phyloP scores from a whole-genome alignment of 2,113 vertebrate species.

The Oxyura jamaicensis region DNA sequence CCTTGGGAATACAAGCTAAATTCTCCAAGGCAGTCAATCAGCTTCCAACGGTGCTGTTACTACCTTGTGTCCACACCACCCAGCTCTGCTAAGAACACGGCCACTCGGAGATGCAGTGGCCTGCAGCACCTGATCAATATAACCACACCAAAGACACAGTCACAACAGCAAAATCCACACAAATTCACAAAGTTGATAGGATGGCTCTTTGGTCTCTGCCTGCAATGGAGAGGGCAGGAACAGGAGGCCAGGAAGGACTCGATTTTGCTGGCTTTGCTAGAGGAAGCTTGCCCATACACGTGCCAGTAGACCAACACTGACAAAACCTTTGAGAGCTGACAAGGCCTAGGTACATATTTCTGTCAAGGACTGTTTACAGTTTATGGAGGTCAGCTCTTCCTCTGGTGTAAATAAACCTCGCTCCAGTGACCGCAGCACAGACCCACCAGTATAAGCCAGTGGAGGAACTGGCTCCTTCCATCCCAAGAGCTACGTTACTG shows the following conservation, averaged over 20 bases:
- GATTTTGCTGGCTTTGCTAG: slow-evolving; percentile 14
- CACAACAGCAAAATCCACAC: neutral
- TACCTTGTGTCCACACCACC: neutral
- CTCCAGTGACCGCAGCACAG: neutral
- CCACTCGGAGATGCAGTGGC: neutral
- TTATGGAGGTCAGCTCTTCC: slow-evolving; percentile 49
- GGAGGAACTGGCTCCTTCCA: neutral
- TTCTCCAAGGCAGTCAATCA: neutral
- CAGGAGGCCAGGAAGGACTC: neutral
- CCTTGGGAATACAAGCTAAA: neutral
- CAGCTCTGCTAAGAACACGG: neutral
- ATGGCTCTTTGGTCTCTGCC: neutral
- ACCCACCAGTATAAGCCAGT: neutral
- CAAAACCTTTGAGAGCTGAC: slow-evolving; percentile 39
- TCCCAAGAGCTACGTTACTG: neutral
- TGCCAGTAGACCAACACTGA: neutral
- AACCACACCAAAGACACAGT: rapidly evolving
- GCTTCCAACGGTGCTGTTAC: neutral
- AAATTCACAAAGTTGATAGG: neutral
- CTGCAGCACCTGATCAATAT: neutral
- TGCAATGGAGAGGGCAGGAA: rapidly evolving
- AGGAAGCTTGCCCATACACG: neutral
- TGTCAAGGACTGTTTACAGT: slow-evolving; percentile 48
- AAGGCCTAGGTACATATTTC: neutral
- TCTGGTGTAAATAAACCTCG: slow-evolving; percentile 34